Evolutionary conservation across 2,113 vertebrate genomes (phyloP).

Genomic region (Odocoileus hemionus): DNA sequence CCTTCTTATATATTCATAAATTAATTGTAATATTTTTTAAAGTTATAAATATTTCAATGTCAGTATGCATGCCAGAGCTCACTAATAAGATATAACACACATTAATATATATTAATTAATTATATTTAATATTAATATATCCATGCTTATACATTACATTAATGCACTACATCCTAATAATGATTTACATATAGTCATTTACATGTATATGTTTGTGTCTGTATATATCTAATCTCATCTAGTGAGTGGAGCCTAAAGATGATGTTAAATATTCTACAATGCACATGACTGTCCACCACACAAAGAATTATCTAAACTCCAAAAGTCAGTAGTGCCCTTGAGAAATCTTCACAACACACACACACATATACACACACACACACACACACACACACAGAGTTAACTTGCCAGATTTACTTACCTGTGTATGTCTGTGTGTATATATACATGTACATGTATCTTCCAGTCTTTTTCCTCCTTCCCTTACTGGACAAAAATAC

Average conservation of each 20-base stretch:
- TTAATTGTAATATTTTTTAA: neutral
- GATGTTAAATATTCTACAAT: neutral
- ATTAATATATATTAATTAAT: neutral
- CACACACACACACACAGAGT: neutral
- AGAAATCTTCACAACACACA: neutral
- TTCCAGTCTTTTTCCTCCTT: neutral
- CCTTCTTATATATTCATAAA: neutral
- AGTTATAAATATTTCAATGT: neutral
- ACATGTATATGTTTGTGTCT: neutral
- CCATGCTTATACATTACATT: neutral
- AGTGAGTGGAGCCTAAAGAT: neutral
- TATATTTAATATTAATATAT: neutral
- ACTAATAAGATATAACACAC: neutral
- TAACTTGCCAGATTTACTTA: neutral
- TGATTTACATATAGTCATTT: neutral
- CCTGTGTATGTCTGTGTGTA: neutral
- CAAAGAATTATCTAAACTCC: neutral
- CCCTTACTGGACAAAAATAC: neutral
- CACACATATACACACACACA: neutral
- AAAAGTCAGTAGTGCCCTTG: neutral
- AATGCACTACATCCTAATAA: neutral
- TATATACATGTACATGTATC: neutral
- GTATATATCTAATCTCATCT: neutral
- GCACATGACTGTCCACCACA: neutral
- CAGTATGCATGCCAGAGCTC: neutral